Conservation (phyloP, 2,888 invertebrate genomes). For the Poecilus cupreus region DNA sequence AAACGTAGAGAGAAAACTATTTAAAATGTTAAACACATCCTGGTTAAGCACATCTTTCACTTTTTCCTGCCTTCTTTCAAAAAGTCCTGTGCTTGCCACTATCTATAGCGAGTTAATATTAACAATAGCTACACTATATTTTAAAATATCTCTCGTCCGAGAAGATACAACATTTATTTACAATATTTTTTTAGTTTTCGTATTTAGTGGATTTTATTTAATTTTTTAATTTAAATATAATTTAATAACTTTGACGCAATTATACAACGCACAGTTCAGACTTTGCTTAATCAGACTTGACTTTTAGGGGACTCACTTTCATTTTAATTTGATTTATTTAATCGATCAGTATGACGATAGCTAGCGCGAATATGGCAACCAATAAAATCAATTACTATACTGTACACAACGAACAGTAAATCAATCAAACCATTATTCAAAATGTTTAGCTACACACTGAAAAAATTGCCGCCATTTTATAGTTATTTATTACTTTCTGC, state of each 20-base stretch:
- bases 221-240: slow-evolving; percentile 54
- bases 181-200: slow-evolving; percentile 52
- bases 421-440: slow-evolving; percentile 23
- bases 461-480: slow-evolving; percentile 30
- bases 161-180: slow-evolving; percentile 56
- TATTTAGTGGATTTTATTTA: slow-evolving; percentile 49
- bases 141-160: slow-evolving; percentile 48
- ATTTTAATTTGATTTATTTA: slow-evolving; percentile 28
- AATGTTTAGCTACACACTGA: slow-evolving; percentile 16
- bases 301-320: slow-evolving; percentile 47
- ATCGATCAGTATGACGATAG: slow-evolving; percentile 45
- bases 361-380: slow-evolving; percentile 55
- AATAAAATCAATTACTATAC: slow-evolving; percentile 52
- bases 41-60: slow-evolving; percentile 47
- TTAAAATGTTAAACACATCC: slow-evolving; percentile 54
- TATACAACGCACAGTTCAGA: slow-evolving; percentile 67
- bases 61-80: slow-evolving; percentile 18
- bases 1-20: slow-evolving; percentile 50
- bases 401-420: slow-evolving; percentile 46
- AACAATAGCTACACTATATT: slow-evolving; percentile 57
- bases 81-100: slow-evolving; percentile 51
- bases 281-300: slow-evolving; percentile 72
- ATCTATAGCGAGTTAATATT: slow-evolving; percentile 51
- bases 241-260: slow-evolving; percentile 56
- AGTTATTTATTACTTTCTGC: slow-evolving; percentile 25